Base-by-base conservation (phyloP, 2,888 invertebrate species). In the Spodoptera littoralis region DNA sequence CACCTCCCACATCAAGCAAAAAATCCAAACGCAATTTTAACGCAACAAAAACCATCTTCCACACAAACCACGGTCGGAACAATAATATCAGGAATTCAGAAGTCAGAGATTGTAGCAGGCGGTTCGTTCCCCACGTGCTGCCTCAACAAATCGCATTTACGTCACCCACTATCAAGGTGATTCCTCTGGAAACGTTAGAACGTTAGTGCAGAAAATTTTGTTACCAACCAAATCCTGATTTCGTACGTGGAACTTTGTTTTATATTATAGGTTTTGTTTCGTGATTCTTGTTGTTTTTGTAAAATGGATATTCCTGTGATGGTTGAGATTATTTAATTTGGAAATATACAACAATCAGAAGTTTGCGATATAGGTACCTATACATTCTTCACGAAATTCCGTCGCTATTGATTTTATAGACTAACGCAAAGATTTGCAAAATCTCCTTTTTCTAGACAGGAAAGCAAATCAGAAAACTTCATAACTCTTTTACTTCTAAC, bases 61-160 rank as follows among this genome's bases (percentile, higher is more conserved):
- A n/a, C 22, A 54, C 49, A 55, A 70, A 64, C 59, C 60, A 9
- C 72, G 79, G 70, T 55, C 67, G 48, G 44, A 58, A 60, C 67
- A 66, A 75, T 72, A 66, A 62, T 63, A 75, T 65, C 50, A 63
- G 57, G 61, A 69, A 61, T 68, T 65, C 50, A 63, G 57, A 59
- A 69, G 63, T 68, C 64, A 62, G 59, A 64, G 45, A 53, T 55
- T 62, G 50, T 74, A 64, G 63, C 72, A 56, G 57, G 56, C 59
- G 59, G 73, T 65, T 76, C 70, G 76, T 65, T 69, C 71, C 65
- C 79, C 72, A 73, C 79, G 79, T 74, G 74, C 74, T 70, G 71
- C 76, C 74, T 76, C 75, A 69, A 81, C 84, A 85, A 85, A 85
- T 85, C 79, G 85, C 75, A 81, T 85, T 84, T 79, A 78, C 81